These are phyloP conservation scores for Pseudopodoces humilis DNA, from an alignment of 2,113 vertebrate species.

Conservation along the genomic window DNA sequence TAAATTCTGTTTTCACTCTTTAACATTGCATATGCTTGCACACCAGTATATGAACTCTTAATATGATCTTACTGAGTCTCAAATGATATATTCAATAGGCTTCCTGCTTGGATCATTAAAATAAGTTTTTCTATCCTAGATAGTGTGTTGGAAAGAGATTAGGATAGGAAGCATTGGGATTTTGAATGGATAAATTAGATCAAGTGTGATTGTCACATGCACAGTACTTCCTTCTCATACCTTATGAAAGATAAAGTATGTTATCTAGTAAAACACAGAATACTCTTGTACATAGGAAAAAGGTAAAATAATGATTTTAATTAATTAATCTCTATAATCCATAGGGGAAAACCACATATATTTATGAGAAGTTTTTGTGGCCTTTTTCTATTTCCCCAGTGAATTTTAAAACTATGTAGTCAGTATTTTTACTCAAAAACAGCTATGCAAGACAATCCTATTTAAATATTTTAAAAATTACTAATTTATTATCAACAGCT, in stretches of 20 bases:
- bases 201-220: background rate
- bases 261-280: background rate
- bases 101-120: background rate
- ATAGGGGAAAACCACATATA: fast-evolving
- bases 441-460: background rate
- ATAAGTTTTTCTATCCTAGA: background rate
- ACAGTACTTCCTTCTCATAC: background rate
- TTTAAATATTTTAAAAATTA: background rate
- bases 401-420: background rate
- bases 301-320: background rate
- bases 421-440: background rate
- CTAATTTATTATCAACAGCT: background rate
- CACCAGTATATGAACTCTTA: background rate
- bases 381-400: background rate
- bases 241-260: background rate
- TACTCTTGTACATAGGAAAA: background rate
- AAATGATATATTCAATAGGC: background rate
- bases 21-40: background rate
- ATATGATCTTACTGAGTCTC: background rate
- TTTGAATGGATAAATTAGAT: background rate
- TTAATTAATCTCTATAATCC: background rate
- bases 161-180: background rate
- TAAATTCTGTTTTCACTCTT: background rate
- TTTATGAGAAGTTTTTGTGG: background rate
- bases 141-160: background rate